Conservation (phyloP, 2,797 vertebrate species). For the Sebastolobus alascanus region DNA sequence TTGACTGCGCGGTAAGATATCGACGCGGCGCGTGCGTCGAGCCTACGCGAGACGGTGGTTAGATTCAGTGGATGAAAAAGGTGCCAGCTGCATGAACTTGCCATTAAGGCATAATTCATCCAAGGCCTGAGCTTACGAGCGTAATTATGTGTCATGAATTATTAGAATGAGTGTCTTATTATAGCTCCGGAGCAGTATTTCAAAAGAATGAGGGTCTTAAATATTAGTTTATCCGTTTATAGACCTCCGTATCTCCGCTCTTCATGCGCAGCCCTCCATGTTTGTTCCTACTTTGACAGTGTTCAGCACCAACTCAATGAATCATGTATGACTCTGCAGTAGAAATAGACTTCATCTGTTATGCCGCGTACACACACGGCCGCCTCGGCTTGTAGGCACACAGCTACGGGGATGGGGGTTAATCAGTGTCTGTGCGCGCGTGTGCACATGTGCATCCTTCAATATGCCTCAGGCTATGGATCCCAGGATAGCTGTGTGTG, state of each 20-base stretch:
- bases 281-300: slow-evolving; percentile 69
- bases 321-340: slow-evolving; percentile 79
- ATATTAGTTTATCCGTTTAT: slow-evolving; percentile 78
- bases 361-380: slow-evolving; percentile 54
- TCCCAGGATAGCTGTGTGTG: slow-evolving; percentile 51
- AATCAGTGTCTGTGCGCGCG: slow-evolving; percentile 59
- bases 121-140: slow-evolving; percentile 61
- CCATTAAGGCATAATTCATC: slow-evolving; percentile 68
- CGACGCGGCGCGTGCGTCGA: slow-evolving; percentile 33
- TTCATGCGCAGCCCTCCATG: slow-evolving; percentile 43
- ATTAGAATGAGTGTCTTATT: slow-evolving; percentile 72
- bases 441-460: slow-evolving; percentile 51
- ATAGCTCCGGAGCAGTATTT: slow-evolving; percentile 66
- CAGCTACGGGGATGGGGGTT: slow-evolving; percentile 57
- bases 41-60: slow-evolving; percentile 24
- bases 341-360: slow-evolving; percentile 75
- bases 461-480: slow-evolving; percentile 59
- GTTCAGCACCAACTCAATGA: slow-evolving; percentile 70
- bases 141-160: slow-evolving; percentile 77
- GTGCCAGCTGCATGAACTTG: slow-evolving; percentile 66
- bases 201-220: slow-evolving; percentile 70
- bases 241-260: slow-evolving; percentile 57
- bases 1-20: slow-evolving; percentile 62
- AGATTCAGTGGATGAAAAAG: slow-evolving; percentile 57
- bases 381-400: slow-evolving; percentile 54